Evolutionary conservation across 2,888 invertebrate genomes (phyloP), one percentile per base, ranked within the genome.

Genomic region (Lithophane socia): DNA sequence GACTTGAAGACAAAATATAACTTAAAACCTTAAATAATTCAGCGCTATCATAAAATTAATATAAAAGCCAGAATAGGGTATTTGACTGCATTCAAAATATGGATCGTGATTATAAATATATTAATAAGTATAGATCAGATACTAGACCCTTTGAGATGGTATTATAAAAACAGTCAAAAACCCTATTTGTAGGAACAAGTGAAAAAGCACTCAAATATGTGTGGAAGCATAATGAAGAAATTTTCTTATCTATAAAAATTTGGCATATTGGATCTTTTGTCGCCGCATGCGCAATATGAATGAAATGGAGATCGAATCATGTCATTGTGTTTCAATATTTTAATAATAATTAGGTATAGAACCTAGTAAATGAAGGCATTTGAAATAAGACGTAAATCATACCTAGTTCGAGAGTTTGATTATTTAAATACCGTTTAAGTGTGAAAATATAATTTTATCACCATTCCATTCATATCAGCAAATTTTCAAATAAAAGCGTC

Each of bases 181-280:
- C 58, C 37, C 10, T 58, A 58, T 73, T 47, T 60, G 18, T 71
- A 77, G 75, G 77, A 82, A 77, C 77, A 72, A 56, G 44, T 71
- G 42, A 70, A 47, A 52, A 54, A 83, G 63, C 72, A 83, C 75
- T 47, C 24, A 75, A 71, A 64, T 29, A 21, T 58, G 42, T 72
- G 47, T 67, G 83, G 84, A 85, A 87, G 86, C 82, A 37, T 85
- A 75, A 67, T 74, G 80, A 87, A 83, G 72, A 81, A 74, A 79
- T 69, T 65, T 54, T 65, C 83, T 71, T 79, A 77, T 75, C 66
- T 72, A 79, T 75, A 83, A 88, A 82, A 89, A 91, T 92, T 92
- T 92, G 92, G 91, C 92, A 90, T 86, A 78, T 73, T 52, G 80
- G 84, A 80, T 84, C 70, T 82, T 80, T 79, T 65, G 2, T 68